phyloP scores from a whole-genome alignment of 2,888 invertebrate species.

The Serripes groenlandicus region DNA sequence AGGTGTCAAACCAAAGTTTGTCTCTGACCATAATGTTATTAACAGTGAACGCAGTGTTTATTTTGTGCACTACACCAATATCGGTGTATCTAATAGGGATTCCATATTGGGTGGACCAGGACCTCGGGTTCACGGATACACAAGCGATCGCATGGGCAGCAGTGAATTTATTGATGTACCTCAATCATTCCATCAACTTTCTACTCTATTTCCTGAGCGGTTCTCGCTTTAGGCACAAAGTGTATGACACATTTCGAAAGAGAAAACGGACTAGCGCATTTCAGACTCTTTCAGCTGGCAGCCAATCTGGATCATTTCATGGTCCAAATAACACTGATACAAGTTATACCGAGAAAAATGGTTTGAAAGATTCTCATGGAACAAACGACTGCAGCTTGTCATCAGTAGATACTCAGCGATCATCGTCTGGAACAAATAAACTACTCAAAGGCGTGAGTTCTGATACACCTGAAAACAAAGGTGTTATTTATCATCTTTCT shows the following conservation, averaged over 20 bases:
- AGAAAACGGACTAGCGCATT: background rate
- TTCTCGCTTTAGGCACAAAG: constrained; percentile 39
- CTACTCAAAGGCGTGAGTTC: too few species aligned
- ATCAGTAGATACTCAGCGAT: too few species aligned
- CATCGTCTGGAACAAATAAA: too few species aligned
- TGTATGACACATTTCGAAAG: constrained; percentile 1
- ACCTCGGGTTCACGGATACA: constrained; percentile 28
- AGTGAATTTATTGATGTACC: constrained; percentile 53
- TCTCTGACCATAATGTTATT: constrained; percentile 59
- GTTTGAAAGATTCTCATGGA: too few species aligned
- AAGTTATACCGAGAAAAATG: background rate
- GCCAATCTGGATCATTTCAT: background rate
- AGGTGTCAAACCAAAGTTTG: constrained; percentile 9
- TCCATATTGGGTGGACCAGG: constrained; percentile 39
- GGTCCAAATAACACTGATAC: background rate
- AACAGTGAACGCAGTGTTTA: constrained; percentile 55
- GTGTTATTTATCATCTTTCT: too few species aligned
- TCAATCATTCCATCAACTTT: constrained; percentile 57
- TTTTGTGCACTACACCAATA: constrained; percentile 58
- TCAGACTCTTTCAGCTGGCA: background rate
- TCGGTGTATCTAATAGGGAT: constrained; percentile 50
- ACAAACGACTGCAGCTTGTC: too few species aligned
- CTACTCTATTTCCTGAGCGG: constrained; percentile 57
- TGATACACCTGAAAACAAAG: too few species aligned
- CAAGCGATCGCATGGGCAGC: constrained; percentile 51